Base-by-base conservation (phyloP, 2,888 invertebrate species). In the Spodoptera exigua region DNA sequence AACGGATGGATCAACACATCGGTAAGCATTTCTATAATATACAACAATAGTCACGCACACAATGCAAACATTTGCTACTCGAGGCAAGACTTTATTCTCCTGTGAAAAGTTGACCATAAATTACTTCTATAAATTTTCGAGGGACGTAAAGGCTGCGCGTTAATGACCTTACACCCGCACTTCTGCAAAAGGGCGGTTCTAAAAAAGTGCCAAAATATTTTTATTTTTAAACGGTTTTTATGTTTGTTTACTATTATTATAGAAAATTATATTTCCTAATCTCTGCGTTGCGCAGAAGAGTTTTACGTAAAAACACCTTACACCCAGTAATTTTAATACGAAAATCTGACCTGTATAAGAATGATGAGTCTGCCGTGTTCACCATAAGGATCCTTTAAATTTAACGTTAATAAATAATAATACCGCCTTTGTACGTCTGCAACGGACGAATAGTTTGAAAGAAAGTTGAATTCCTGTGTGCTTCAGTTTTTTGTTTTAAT, bases 1-100 rank as follows among this genome's bases (percentile, higher is more conserved):
- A 98, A 91, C 95, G 97, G 78, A 96, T 97, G 87, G 97, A 97
- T 86, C 97, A 97, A 87, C 97, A 98, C 93, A 96, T 98, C 90
- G 98, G 98, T 98, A 87, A 95, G 78, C 75, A 17, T 35, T 39
- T 43, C 34, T 52, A 13, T 13, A 27, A 27, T 46, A 18, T 45
- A 36, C 35, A 21, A 44, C 32, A 18, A n/a, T 34, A n/a, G 49
- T 69, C 60, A 39, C 27, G 27, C 27, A 27, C 27, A 51, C 54
- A 47, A 52, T 34, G 61, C 41, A 41, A 39, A 49, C 48, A 65
- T 47, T 55, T 44, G 51, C 36, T 36, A 17, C 35, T 34, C 21
- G 10, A 37, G 51, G 39, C 47, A 21, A 18, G 41, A 60, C 48
- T 58, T 54, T 21, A 40, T 55, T 41, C 16, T 13, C 32, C 34